Evolutionary conservation across 1,140 invertebrate species (phyloP), one percentile per base, ranked within the genome.

Genomic region (Probaryconus sp.): DNA sequence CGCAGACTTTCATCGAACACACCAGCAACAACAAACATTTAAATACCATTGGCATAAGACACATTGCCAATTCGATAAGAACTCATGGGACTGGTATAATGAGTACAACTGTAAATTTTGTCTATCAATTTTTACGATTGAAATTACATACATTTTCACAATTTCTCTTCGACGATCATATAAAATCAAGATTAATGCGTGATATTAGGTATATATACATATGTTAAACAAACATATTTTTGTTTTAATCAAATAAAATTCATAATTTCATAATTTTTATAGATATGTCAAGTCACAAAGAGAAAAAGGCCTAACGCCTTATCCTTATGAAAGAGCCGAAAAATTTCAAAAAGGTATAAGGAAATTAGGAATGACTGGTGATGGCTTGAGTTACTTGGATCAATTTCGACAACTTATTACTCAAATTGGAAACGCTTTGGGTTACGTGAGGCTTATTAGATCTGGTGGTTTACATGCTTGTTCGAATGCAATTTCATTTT

Each of bases 61-160:
- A 99, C 79, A 93, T 99, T 48, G 96, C 98, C 0, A 99, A 99
- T 89, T 99, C 97, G 0, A 97, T 99, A 67, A 90, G 97, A 79
- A 99, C 97, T 0, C 98, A 99, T 85, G 98, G 98, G 18, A 96
- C 94, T 14, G 98, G 98, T 2, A 97, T 99, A 45, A 97, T 99
- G 91, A 98, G 98, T 79, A 98, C 97, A 0, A 98, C 97, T 0
- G 94, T 98, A 0, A 99, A 99, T 83, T 98, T 96, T 83, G 97
- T 96, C 0, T 99, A 99, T 88, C 97, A 98, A 86, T 99, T 98
- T 88, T 88, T 99, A 33, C 91, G 94, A 60, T 93, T 97, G 58
- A 98, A 99, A 86, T 95, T 99, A 77, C 94, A 94, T 73, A 93
- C 94, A 2, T 98, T 99, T 83, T 99, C 97, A 1, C 97, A 99